Percentiles rank a stretch among this genome's conserved stretches.
Conservation (phyloP, 1,140 invertebrate species). For the Nautilus pompilius region DNA sequence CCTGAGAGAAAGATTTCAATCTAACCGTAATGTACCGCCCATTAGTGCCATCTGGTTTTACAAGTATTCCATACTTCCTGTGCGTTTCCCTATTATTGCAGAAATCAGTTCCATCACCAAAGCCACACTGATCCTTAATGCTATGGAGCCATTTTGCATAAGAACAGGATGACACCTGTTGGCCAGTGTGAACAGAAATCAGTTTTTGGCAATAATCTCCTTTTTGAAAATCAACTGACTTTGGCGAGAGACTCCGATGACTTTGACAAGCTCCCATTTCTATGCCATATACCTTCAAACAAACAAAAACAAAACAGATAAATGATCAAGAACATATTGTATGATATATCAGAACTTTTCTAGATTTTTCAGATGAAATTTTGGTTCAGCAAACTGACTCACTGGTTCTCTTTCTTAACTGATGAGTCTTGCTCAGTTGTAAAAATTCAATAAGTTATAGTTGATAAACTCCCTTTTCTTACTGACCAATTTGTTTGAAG, state of each 20-base stretch:
- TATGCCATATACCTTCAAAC: too few species aligned
- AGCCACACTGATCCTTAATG: slow-evolving; percentile 24
- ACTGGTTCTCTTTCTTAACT: too few species aligned
- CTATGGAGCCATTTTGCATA: slow-evolving; percentile 33
- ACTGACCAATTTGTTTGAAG: too few species aligned
- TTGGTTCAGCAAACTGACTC: too few species aligned
- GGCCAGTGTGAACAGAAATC: slow-evolving; percentile 5
- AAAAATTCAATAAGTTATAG: too few species aligned
- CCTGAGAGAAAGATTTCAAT: slow-evolving; percentile 24
- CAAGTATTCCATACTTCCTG: slow-evolving; percentile 24
- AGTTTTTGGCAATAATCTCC: neutral
- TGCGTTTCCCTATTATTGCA: slow-evolving; percentile 25
- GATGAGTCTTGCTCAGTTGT: too few species aligned
- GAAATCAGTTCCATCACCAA: slow-evolving; percentile 32
- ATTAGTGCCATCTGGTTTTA: slow-evolving; percentile 32
- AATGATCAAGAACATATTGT: too few species aligned
- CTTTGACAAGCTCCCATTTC: slow-evolving; percentile 1
- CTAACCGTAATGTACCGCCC: slow-evolving; percentile 23
- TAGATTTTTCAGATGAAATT: too few species aligned
- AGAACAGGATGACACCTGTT: slow-evolving; percentile 20
- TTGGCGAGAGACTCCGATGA: neutral
- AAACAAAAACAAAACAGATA: too few species aligned
- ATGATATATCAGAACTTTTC: too few species aligned
- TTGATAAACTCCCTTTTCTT: too few species aligned
- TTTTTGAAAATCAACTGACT: neutral